These are phyloP conservation scores for Melanotaenia trifasciata DNA, from an alignment of 2,797 vertebrate genomes.

Conservation along the genomic window DNA sequence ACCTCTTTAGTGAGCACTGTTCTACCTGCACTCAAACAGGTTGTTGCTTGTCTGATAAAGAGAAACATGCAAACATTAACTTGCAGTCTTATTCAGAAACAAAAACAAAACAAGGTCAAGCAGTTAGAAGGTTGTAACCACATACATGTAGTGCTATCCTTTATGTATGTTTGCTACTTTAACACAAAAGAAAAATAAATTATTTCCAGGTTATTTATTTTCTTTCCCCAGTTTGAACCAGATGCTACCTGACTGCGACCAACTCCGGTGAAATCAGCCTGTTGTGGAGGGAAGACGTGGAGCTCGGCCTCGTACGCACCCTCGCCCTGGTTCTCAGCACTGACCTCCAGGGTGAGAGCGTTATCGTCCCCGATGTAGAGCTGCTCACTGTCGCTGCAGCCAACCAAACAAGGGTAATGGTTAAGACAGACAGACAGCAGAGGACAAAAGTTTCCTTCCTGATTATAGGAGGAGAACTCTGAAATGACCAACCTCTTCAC, in stretches of 20 bases:
- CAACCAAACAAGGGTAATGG: neutral
- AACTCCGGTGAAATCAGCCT: constrained; percentile 93
- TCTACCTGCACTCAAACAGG: no score
- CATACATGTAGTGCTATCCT: no score
- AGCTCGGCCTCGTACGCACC: constrained; percentile 97
- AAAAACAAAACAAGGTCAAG: no score
- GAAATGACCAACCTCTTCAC: constrained; percentile 84
- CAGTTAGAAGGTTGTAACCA: no score
- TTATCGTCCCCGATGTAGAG: constrained; percentile 95
- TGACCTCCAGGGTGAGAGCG: constrained; percentile 90
- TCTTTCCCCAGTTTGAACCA: no score
- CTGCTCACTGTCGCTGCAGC: constrained; percentile 88
- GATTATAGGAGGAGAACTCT: neutral
- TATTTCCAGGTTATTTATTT: no score
- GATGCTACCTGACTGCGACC: constrained; percentile 87
- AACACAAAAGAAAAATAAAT: no score
- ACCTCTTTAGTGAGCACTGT: no score
- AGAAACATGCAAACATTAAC: no score
- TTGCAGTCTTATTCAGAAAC: no score
- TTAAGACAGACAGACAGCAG: neutral
- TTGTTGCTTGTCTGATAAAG: no score
- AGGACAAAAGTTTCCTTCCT: neutral
- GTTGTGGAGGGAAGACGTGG: constrained; percentile 86
- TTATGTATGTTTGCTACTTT: no score
- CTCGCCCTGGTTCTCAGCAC: constrained; percentile 91